These are phyloP conservation scores for Ibycter americanus DNA, from an alignment of 2,797 vertebrate species.

Conservation along the genomic window DNA sequence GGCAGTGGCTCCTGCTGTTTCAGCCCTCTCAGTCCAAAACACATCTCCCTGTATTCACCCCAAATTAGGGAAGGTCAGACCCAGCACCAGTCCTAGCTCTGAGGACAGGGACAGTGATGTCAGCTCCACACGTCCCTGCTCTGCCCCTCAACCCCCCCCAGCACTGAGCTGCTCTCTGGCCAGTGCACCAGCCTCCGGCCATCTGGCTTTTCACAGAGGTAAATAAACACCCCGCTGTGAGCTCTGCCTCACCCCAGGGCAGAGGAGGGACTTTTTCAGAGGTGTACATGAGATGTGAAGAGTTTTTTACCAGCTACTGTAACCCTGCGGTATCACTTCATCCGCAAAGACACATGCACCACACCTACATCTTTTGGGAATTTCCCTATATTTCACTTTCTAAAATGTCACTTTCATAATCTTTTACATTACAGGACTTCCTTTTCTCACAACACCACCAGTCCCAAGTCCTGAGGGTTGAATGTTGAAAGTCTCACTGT, in stretches of 20 bases:
- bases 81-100: background rate
- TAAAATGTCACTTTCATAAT: background rate
- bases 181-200: background rate
- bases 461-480: background rate
- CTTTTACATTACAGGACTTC: background rate
- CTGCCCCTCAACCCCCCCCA: background rate
- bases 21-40: background rate
- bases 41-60: background rate
- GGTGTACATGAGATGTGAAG: background rate
- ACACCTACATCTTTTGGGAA: background rate
- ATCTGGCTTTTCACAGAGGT: background rate
- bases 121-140: background rate
- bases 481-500: background rate
- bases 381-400: background rate
- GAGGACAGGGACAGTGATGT: background rate
- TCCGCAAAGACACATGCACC: background rate
- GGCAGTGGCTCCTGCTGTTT: background rate
- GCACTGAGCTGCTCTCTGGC: background rate
- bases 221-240: background rate
- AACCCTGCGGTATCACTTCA: background rate
- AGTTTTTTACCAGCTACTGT: background rate
- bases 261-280: background rate
- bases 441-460: background rate
- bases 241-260: background rate
- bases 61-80: background rate